These are phyloP conservation scores for Sisor rabdophorus DNA, from an alignment of 2,113 vertebrate genomes.

Conservation along the genomic window DNA sequence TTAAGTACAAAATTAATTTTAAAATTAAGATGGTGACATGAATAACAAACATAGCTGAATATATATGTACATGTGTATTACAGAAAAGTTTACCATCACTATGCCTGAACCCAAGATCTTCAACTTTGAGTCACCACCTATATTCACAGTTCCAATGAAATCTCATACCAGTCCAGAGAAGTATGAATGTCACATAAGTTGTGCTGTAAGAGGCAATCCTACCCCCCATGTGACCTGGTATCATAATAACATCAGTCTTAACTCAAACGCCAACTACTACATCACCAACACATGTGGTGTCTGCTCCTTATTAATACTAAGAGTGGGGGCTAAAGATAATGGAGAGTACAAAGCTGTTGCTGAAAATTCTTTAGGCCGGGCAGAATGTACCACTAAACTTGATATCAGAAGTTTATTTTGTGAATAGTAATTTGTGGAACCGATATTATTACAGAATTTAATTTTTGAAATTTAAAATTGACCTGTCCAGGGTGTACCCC, in stretches of 20 bases:
- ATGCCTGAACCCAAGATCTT: constrained; percentile 59
- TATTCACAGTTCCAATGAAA: constrained; percentile 74
- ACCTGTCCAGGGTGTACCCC: no score
- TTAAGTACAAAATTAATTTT: no score
- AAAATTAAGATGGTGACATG: not conserved
- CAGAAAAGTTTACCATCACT: constrained; percentile 55
- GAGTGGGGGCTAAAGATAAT: constrained; percentile 69
- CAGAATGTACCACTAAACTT: constrained; percentile 71
- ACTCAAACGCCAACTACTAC: constrained; percentile 65
- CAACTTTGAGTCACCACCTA: constrained; percentile 65
- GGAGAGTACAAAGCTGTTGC: constrained; percentile 77
- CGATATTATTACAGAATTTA: not conserved
- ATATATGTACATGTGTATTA: not conserved
- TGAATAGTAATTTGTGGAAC: not conserved
- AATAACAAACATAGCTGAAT: not conserved
- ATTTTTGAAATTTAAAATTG: constrained; percentile 14
- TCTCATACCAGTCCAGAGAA: constrained; percentile 70
- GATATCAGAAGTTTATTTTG: constrained; percentile 69
- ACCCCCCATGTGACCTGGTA: constrained; percentile 78
- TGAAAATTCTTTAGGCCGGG: constrained; percentile 71
- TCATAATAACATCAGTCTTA: constrained; percentile 72
- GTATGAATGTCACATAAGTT: constrained; percentile 82
- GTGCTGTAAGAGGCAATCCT: constrained; percentile 77
- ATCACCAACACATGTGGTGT: constrained; percentile 78
- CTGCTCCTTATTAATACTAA: constrained; percentile 77